Base-by-base conservation (phyloP, 2,797 vertebrate species). In the Argya squamiceps region DNA sequence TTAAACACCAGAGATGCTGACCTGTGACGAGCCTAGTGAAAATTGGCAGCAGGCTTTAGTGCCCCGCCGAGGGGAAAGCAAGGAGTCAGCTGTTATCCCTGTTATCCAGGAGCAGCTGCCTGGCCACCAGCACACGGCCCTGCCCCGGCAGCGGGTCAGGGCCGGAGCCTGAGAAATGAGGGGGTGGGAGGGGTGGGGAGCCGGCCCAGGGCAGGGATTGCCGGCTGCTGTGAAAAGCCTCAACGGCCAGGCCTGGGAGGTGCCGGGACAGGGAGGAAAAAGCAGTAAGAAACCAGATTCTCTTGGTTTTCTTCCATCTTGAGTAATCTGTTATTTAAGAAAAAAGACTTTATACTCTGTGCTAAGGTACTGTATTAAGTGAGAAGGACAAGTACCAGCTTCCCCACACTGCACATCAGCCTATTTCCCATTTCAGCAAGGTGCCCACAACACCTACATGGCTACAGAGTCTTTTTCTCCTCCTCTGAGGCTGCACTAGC, bases 81-180 rank as follows among this genome's bases (percentile, higher is more conserved):
- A 81, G 90, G 63, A 96, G 90, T 56, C 93, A 95, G 94, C 95
- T 96, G 94, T 70, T 94, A 27, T 76, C 32, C 91, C 93, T 93
- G 93, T 79, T 92, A 43, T 76, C 29, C 95, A 67, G 92, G 85
- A 94, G 92, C 94, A 93, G 94, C 92, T 95, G 95, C 92, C 83
- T 87, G 96, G 93, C 95, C 94, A 73, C 15, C 71, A 94, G 90
- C 69, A 88, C 92, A 60, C 32, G 23, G 85, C 88, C 92, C 94
- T 82, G 92, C 92, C 94, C 85, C 76, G 32, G 90, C 95, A 86
- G 85, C 47, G 37, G 94, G 95, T 97, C 96, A 97, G 52, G 82
- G 59, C 85, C 9, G 12, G 93, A 90, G 95, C 94, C 96, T 97
- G 96, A 92, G 96, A 97, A 97, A 93, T 79, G 96, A 96, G 96